These are phyloP conservation scores for Ciconia stormi DNA, from an alignment of 2,113 vertebrate genomes.

Conservation along the genomic window DNA sequence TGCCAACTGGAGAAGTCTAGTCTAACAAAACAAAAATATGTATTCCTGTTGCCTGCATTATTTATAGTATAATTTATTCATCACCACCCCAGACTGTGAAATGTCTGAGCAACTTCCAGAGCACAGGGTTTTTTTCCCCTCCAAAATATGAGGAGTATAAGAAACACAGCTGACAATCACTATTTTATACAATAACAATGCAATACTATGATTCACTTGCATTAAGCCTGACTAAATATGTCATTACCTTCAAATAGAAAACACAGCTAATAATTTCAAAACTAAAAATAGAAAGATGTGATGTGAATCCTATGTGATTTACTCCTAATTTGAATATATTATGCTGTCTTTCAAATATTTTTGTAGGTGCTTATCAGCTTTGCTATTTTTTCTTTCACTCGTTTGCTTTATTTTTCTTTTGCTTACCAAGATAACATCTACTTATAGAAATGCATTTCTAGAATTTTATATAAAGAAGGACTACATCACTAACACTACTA, in stretches of 20 bases:
- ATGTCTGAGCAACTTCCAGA: neutral
- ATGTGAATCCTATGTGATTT: neutral
- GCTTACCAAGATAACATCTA: neutral
- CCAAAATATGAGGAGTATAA: neutral
- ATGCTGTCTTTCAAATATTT: conserved; percentile 9
- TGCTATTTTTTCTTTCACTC: neutral
- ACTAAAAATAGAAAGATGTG: conserved; percentile 2
- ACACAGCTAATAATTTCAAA: conserved; percentile 6
- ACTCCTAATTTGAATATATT: neutral
- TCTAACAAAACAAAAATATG: neutral
- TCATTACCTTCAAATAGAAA: conserved; percentile 18
- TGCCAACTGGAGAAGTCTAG: neutral
- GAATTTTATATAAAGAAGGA: neutral
- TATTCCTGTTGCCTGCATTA: neutral
- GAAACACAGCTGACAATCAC: neutral
- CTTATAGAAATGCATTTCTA: neutral
- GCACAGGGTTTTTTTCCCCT: neutral
- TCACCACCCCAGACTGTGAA: neutral
- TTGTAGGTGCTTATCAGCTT: neutral
- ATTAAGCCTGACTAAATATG: neutral
- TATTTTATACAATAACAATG: neutral
- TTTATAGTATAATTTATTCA: conserved; percentile 1
- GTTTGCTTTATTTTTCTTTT: neutral
- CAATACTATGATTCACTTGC: neutral
- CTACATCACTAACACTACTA: neutral